A percentile compares a stretch with the other conserved stretches of the same genome.
These are phyloP conservation scores for Pseudobourletiella spinata DNA, from an alignment of 1,140 invertebrate genomes.

Conservation along the genomic window DNA sequence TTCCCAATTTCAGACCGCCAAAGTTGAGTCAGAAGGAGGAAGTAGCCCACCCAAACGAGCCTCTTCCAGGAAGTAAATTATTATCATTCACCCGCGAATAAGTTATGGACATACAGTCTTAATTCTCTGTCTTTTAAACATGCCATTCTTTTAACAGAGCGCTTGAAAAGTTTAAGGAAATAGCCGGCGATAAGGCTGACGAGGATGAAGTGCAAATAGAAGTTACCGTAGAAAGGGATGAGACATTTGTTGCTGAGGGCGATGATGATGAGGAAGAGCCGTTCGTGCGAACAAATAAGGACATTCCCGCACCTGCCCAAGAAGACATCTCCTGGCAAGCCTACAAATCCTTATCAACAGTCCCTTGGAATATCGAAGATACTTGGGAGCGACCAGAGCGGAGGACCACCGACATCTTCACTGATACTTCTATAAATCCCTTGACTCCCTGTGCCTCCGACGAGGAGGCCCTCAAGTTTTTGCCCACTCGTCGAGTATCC, in stretches of 20 bases:
- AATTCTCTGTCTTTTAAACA: too few species aligned
- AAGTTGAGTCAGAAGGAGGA: not conserved
- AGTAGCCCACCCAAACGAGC: too few species aligned
- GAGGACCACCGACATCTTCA: slow-evolving; percentile 9
- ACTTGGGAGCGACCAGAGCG: slow-evolving; percentile 13
- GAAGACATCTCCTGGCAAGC: not conserved
- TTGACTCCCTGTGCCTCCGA: not conserved
- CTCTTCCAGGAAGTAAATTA: too few species aligned
- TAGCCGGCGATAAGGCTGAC: too few species aligned
- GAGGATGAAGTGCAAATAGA: too few species aligned
- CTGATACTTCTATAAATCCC: not conserved
- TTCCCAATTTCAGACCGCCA: not conserved
- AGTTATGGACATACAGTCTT: too few species aligned
- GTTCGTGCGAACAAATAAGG: not conserved
- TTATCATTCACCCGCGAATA: too few species aligned
- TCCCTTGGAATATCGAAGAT: not conserved
- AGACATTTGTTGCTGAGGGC: too few species aligned
- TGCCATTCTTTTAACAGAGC: too few species aligned
- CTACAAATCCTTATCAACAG: not conserved
- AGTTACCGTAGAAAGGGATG: too few species aligned
- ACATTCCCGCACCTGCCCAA: not conserved
- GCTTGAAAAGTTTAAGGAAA: too few species aligned
- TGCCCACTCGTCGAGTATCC: slow-evolving; percentile 5
- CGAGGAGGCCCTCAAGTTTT: not conserved
- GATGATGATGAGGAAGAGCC: not conserved